Evolutionary conservation across 2,797 vertebrate species (phyloP).

Genomic region (Melanogrammus aeglefinus): DNA sequence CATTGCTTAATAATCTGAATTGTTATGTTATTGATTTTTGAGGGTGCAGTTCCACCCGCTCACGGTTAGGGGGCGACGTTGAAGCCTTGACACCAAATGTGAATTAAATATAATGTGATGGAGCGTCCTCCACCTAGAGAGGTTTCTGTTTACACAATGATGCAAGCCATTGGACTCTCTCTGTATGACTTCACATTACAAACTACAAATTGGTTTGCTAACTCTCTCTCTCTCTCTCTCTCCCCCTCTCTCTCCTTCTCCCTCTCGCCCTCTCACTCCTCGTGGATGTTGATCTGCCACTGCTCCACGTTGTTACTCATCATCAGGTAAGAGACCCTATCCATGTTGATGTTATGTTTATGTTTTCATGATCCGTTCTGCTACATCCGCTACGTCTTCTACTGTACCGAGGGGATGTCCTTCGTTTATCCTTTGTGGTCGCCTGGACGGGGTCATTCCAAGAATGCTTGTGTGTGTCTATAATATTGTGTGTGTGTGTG

Average conservation of each 20-base stretch:
- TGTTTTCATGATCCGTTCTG: background rate
- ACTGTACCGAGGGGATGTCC: background rate
- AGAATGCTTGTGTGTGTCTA: background rate
- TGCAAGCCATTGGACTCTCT: background rate
- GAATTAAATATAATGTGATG: background rate
- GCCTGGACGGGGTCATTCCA: too few species aligned
- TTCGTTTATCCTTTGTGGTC: background rate
- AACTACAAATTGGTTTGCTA: background rate
- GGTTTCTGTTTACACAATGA: too few species aligned
- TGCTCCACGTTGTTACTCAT: background rate
- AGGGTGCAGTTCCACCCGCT: background rate
- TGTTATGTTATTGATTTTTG: too few species aligned
- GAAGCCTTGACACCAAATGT: background rate
- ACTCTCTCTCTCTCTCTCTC: background rate
- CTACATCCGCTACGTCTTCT: too few species aligned
- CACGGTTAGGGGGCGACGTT: background rate
- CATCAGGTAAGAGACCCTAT: background rate
- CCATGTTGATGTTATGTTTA: too few species aligned
- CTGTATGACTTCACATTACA: background rate
- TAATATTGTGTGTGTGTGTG: too few species aligned
- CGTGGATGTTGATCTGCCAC: too few species aligned
- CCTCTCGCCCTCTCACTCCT: too few species aligned
- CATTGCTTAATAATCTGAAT: too few species aligned
- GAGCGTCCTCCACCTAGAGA: too few species aligned
- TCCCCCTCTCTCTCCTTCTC: too few species aligned